Conservation (phyloP, 1,140 invertebrate genomes). For the Doryteuthis pealeii region DNA sequence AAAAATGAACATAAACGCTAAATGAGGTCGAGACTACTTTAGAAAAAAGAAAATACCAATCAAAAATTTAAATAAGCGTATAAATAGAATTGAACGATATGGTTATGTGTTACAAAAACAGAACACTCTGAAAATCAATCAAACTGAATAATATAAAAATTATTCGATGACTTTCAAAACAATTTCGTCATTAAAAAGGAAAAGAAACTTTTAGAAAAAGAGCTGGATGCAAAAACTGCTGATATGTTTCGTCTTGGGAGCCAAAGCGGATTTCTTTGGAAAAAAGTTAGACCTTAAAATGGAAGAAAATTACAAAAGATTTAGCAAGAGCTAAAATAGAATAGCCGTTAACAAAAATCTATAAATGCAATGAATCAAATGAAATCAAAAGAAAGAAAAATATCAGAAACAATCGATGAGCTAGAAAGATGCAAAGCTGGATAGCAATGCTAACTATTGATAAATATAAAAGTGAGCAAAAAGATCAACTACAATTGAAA, state of each 20-base stretch:
- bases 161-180: background rate
- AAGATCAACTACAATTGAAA: background rate
- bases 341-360: background rate
- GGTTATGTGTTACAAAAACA: background rate
- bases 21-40: too few species aligned
- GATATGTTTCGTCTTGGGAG: too few species aligned
- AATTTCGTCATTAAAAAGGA: background rate
- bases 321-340: background rate
- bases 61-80: background rate
- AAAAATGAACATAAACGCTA: too few species aligned
- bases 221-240: background rate
- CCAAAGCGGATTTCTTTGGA: background rate
- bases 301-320: background rate
- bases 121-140: background rate
- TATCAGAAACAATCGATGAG: background rate
- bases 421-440: background rate
- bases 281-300: background rate
- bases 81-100: background rate
- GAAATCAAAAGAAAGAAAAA: background rate
- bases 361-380: background rate
- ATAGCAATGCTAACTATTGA: background rate
- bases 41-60: background rate
- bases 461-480: background rate
- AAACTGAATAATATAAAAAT: background rate
- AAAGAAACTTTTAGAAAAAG: background rate